Conservation (phyloP, 2,888 invertebrate species). For the Microctonus aethiopoides region DNA sequence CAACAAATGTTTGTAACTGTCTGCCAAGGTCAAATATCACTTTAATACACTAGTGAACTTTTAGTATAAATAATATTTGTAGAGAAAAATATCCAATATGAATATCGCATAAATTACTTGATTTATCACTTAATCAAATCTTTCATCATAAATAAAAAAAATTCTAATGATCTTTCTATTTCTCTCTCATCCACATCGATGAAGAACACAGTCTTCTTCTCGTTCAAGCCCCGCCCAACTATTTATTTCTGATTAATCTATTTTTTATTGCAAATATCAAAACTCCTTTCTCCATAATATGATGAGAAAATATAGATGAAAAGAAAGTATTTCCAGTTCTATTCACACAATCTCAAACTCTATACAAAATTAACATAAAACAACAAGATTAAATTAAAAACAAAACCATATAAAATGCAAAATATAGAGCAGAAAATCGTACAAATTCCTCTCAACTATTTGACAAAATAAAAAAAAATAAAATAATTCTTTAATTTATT, state of each 20-base stretch:
- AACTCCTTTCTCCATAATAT: constrained; percentile 9
- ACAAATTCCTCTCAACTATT: too few relatives aligned
- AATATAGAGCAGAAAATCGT: not conserved
- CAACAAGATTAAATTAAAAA: not conserved
- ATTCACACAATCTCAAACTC: not conserved
- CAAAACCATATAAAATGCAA: not conserved
- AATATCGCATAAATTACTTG: too few relatives aligned
- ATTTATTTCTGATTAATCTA: not conserved
- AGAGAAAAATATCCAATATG: too few relatives aligned
- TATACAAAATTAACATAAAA: not conserved
- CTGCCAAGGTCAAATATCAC: too few relatives aligned
- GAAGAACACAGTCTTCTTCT: not conserved
- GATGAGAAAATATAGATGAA: not conserved
- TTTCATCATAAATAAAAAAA: too few relatives aligned
- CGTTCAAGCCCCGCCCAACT: not conserved
- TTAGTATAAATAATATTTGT: too few relatives aligned
- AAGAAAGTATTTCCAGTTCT: not conserved
- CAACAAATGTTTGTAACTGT: too few relatives aligned
- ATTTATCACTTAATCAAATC: too few relatives aligned
- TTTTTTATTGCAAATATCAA: not conserved
- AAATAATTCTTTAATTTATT: not conserved
- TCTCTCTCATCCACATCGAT: not conserved
- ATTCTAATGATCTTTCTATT: not conserved
- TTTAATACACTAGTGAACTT: too few relatives aligned
- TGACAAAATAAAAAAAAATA: not conserved